Evolutionary conservation across 2,797 vertebrate species (phyloP).

Genomic region (Aeoliscus strigatus): DNA sequence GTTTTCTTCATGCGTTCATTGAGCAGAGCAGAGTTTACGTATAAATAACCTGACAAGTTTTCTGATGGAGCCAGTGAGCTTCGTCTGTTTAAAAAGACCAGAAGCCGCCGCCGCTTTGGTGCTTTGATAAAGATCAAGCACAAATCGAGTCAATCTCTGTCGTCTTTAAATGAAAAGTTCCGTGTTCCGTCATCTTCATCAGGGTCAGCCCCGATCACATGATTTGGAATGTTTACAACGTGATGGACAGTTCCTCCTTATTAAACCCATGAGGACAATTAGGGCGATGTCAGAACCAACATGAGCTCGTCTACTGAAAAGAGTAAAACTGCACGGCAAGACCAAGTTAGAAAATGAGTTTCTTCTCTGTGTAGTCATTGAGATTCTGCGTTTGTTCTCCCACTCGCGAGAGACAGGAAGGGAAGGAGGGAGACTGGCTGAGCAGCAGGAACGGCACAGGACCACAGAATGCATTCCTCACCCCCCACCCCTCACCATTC

Average conservation of each 20-base stretch:
- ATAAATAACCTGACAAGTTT: no score
- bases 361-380: slow-evolving; percentile 68
- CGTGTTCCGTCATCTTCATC: slow-evolving; percentile 23
- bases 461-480: slow-evolving; percentile 32
- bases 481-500: slow-evolving; percentile 34
- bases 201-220: slow-evolving; percentile 28
- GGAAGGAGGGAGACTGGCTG: slow-evolving; percentile 35
- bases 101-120: no score
- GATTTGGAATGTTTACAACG: slow-evolving; percentile 36
- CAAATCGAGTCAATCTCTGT: no score
- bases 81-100: no score
- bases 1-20: no score
- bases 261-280: slow-evolving; percentile 38
- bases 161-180: no score
- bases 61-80: no score
- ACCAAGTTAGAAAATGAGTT: slow-evolving; percentile 50
- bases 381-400: slow-evolving; percentile 73
- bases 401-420: slow-evolving; percentile 54
- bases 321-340: slow-evolving; percentile 34
- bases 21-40: no score
- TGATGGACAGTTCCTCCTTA: slow-evolving; percentile 15
- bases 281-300: no score
- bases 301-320: no score
- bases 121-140: no score
- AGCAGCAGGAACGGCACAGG: slow-evolving; percentile 46